Evolutionary conservation across 2,113 vertebrate species (phyloP).

Genomic region (Regulus satrapa): DNA sequence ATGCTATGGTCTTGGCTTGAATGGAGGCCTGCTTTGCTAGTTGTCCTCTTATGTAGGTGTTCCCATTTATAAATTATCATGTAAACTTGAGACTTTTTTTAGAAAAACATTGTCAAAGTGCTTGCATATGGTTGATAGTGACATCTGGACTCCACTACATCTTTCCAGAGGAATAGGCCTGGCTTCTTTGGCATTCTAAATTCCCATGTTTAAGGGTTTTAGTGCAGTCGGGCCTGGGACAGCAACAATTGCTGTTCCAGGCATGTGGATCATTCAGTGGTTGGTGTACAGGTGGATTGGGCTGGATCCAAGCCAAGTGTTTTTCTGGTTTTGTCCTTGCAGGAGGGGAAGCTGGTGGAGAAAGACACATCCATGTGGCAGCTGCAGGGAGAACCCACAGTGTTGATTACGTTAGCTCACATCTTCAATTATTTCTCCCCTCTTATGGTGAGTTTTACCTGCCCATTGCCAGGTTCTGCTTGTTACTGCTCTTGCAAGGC

Average conservation of each 20-base stretch:
- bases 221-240: not conserved
- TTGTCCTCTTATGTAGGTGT: not conserved
- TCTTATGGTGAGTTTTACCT: slow-evolving; percentile 84
- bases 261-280: not conserved
- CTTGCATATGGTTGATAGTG: not conserved
- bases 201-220: not conserved
- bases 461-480: not conserved
- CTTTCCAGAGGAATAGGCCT: not conserved
- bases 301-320: not conserved
- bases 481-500: not conserved
- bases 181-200: not conserved
- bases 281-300: not conserved
- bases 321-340: not conserved
- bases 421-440: slow-evolving; percentile 94
- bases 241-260: not conserved
- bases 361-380: slow-evolving; percentile 80
- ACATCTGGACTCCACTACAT: not conserved
- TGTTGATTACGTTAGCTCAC: slow-evolving; percentile 87
- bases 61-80: not conserved
- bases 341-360: slow-evolving; percentile 88
- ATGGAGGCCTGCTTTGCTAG: not conserved
- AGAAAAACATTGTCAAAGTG: not conserved
- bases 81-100: not conserved
- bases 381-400: slow-evolving; percentile 87
- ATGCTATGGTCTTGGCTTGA: not conserved